Percentiles rank a stretch among this genome's conserved stretches.
Evolutionary conservation across 2,888 invertebrate species (phyloP).

Genomic region (Callyntrura sp.): DNA sequence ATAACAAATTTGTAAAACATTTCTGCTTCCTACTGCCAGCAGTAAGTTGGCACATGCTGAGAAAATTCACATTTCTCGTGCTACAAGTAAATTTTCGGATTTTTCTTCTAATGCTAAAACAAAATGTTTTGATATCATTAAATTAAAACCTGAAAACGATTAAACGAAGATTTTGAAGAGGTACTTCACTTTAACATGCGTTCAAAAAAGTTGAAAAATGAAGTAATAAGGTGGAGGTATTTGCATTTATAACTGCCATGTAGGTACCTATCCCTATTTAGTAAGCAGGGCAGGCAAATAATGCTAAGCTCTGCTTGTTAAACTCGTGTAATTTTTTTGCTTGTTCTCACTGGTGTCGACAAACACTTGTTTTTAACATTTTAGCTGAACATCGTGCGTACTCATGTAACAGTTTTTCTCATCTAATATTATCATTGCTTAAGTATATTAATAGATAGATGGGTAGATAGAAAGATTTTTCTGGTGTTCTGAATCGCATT

Average conservation of each 20-base stretch:
- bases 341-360: slow-evolving; percentile 69
- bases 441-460: slow-evolving; percentile 35
- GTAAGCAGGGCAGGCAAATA: neutral
- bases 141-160: slow-evolving; percentile 25
- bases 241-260: neutral
- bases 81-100: neutral
- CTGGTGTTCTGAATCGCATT: neutral
- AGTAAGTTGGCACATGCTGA: too few species aligned
- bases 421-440: slow-evolving; percentile 43
- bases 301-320: neutral
- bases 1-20: neutral
- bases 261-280: neutral
- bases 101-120: slow-evolving; percentile 44
- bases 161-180: slow-evolving; percentile 22
- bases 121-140: slow-evolving; percentile 45
- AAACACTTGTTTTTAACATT: slow-evolving; percentile 58
- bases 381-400: slow-evolving; percentile 2
- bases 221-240: neutral
- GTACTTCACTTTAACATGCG: neutral
- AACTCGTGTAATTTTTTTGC: slow-evolving; percentile 41
- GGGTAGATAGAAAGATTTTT: neutral
- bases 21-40: neutral
- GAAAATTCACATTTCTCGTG: too few species aligned
- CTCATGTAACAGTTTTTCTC: slow-evolving; percentile 30
- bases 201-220: slow-evolving; percentile 13